Percentiles rank a stretch among this genome's conserved stretches.
phyloP scores from a whole-genome alignment of 2,888 invertebrate species.

The Drosophila buzzatii region DNA sequence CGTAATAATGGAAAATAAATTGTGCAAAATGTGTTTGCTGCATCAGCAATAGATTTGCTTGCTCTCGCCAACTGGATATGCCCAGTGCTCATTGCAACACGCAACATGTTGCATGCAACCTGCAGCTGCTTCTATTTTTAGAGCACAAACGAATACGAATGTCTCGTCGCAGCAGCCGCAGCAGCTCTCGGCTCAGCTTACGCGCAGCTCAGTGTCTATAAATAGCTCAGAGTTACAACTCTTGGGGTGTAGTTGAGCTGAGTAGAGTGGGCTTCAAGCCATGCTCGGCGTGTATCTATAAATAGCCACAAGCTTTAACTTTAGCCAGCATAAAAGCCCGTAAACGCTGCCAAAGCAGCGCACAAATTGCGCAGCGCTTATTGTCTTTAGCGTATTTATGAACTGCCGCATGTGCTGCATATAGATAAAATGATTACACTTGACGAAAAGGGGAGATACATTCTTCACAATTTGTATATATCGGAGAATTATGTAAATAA shows the following conservation, averaged over 20 bases:
- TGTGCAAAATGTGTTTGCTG: not conserved
- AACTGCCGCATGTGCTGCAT: slow-evolving; percentile 10
- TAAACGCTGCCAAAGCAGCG: slow-evolving; percentile 59
- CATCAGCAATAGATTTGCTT: slow-evolving; percentile 13
- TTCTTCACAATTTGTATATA: not conserved
- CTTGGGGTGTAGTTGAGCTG: slow-evolving; percentile 16
- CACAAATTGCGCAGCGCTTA: slow-evolving; percentile 67
- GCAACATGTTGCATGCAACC: slow-evolving; percentile 18
- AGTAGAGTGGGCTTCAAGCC: not conserved
- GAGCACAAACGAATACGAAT: slow-evolving; percentile 23
- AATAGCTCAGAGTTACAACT: slow-evolving; percentile 46
- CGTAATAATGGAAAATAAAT: slow-evolving; percentile 12
- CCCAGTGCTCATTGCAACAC: not conserved
- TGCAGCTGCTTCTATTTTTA: slow-evolving; percentile 42
- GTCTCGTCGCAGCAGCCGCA: not conserved
- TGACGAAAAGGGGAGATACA: not conserved
- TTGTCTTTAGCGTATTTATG: slow-evolving; percentile 55
- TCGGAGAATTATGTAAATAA: no score
- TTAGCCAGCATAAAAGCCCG: slow-evolving; percentile 66
- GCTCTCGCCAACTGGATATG: not conserved
- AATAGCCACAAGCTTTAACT: slow-evolving; percentile 45
- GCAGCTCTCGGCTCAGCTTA: slow-evolving; percentile 2
- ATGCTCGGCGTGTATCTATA: slow-evolving; percentile 30
- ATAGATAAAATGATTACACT: slow-evolving; percentile 21
- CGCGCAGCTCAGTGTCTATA: slow-evolving; percentile 33